Percentiles rank a stretch among this genome's conserved stretches.
Evolutionary conservation across 2,113 vertebrate genomes (phyloP).

Genomic region (Trachemys scripta): DNA sequence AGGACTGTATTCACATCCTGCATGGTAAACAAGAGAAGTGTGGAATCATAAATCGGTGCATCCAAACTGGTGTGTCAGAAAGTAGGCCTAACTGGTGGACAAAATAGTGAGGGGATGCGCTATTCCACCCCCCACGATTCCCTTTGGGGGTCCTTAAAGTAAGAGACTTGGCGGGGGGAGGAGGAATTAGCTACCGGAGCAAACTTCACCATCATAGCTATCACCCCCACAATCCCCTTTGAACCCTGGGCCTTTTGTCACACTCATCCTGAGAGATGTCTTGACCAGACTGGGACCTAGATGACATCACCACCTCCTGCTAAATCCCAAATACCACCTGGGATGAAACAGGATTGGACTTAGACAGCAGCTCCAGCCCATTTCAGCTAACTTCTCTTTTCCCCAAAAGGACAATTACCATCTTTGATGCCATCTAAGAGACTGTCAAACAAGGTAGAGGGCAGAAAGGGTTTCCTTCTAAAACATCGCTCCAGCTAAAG

Average conservation of each 20-base stretch:
- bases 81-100: background rate
- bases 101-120: background rate
- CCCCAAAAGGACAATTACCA: background rate
- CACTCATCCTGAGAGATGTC: background rate
- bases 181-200: background rate
- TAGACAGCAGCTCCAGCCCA: background rate
- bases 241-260: background rate
- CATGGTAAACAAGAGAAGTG: background rate
- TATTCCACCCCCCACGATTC: background rate
- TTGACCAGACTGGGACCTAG: background rate
- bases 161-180: background rate
- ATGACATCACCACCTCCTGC: background rate
- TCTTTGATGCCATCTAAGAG: background rate
- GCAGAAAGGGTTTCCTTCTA: background rate
- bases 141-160: background rate
- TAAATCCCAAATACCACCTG: background rate
- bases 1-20: background rate
- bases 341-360: background rate
- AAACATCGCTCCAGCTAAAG: background rate
- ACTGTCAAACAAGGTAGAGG: background rate
- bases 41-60: background rate
- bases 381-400: background rate
- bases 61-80: background rate
- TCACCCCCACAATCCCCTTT: background rate
- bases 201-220: background rate